phyloP scores from a whole-genome alignment of 2,113 vertebrate species.

The Asarcornis scutulata region DNA sequence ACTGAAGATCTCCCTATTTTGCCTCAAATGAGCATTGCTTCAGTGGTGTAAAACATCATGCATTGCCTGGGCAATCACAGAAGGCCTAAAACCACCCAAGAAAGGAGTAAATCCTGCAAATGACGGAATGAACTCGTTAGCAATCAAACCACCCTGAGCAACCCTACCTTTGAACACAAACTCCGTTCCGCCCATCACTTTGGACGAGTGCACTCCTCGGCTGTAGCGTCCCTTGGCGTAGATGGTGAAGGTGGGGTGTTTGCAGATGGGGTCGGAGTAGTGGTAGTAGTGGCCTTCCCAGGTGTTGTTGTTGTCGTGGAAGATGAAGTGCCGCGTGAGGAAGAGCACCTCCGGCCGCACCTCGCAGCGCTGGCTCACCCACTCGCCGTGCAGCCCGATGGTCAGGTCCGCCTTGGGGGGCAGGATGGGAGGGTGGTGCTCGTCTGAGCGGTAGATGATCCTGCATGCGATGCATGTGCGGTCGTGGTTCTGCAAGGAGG shows the following conservation, averaged over 20 bases:
- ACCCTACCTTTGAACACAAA: conserved; percentile 95
- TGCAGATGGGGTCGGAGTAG: conserved; percentile 95
- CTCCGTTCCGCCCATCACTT: conserved; percentile 91
- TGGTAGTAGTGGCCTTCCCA: conserved; percentile 98
- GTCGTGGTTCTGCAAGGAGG: conserved; percentile 85
- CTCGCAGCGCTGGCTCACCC: conserved; percentile 96
- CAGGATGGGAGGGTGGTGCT: conserved; percentile 90
- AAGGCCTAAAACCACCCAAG: background rate
- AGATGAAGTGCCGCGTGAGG: conserved; percentile 95
- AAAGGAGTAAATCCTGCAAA: background rate
- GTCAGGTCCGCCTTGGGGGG: conserved; percentile 87
- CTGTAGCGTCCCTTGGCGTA: conserved; percentile 94
- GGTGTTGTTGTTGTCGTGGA: conserved; percentile 94
- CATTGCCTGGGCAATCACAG: background rate
- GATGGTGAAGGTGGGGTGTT: conserved; percentile 95
- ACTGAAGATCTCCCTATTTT: background rate
- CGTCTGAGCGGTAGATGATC: conserved; percentile 90
- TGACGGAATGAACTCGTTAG: background rate
- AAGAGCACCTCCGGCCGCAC: conserved; percentile 96
- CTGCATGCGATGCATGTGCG: conserved; percentile 86
- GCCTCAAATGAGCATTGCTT: background rate
- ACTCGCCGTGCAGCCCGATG: conserved; percentile 90
- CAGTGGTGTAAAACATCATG: background rate
- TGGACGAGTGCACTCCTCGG: conserved; percentile 85
- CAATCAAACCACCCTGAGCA: fast-evolving